Evolutionary conservation across 2,113 vertebrate genomes (phyloP), one percentile per base, ranked within the genome.

Genomic region (Muntiacus muntjak): DNA sequence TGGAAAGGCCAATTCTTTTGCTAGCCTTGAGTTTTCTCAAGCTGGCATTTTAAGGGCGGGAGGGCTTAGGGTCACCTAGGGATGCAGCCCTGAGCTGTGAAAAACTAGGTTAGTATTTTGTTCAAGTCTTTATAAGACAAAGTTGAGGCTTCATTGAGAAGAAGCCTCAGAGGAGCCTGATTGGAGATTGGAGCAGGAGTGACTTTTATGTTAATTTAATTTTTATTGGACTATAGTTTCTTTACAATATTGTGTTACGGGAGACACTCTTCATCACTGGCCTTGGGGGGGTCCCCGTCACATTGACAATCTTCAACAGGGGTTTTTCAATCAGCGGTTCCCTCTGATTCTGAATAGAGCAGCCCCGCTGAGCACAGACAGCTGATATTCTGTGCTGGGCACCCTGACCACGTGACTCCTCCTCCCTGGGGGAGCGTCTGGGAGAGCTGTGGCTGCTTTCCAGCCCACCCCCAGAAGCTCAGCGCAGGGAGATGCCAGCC

Each of bases 401-500:
- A 25, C 7, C 19, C 78, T 64, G 87, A 11, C 40, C n/a, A 14
- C 2, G 0, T 3, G 33, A 8, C 33, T 7, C 5, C 16, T 67
- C 15, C 25, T 47, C 5, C 11, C 21, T 2, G 2, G 2, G 21
- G 21, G 28, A 62, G 36, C 0, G 3, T 28, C 11, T 67, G 33
- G 36, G 40, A n/a, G 52, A 58, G 50, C 0, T 6, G 1, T 5
- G 5, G 47, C 55, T n/a, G 40, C 60, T 30, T 78, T 71, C 23
- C 71, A 40, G 45, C 28, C 52, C 14, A 25, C 19, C 13, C 13
- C 55, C 19, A 6, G 45, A 28, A 14, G 25, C 54, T 54, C 81
- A 23, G 30, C 2, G 3, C 2, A 5, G 15, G 17, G 47, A 36
- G 23, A 19, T 0, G 4, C 17, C 3, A 13, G 79, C 3, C 40